Evolutionary conservation across 2,888 invertebrate species (phyloP), one percentile per base, ranked within the genome.

Genomic region (Sinopyrophorus schimmeli): DNA sequence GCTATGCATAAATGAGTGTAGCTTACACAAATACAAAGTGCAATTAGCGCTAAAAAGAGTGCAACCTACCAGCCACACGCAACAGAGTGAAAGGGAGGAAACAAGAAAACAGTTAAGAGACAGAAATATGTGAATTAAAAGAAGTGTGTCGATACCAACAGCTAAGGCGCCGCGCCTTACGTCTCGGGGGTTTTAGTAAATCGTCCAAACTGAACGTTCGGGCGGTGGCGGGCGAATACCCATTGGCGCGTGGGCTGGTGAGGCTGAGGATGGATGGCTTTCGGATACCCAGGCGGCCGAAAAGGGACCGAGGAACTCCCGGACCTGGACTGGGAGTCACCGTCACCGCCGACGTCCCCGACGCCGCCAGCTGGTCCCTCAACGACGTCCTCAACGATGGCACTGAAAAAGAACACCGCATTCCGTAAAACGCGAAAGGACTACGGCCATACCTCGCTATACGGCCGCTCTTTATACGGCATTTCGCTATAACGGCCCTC

Each of bases 141-240:
- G 44, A 44, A 53, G 44, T 41, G 53, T 53, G 53, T 48, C 17
- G 48, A 41, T 49, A 53, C 52, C 47, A 53, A 48, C 48, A 48
- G 23, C 18, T 37, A 51, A 64, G 66, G 61, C 62, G 62, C 59
- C 39, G 44, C 71, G 76, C 81, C 85, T 86, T 87, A 86, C 86
- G 86, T 85, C 84, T 83, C 75, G 83, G 83, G 78, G 83, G 84
- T 80, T 86, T 85, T 80, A 89, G 84, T 77, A 89, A 84, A 84
- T 89, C 88, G 82, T 89, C 89, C 81, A 88, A 83, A 82, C 87
- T 88, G 82, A 88, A 88, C 74, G 89, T 88, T 79, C 88, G 82
- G 74, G 84, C 84, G 75, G 86, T 82, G 67, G 82, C 81, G 63
- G 76, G 76, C 62, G 74, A 65, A 61, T 71, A 70, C 59, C 70